These are phyloP conservation scores for Cercopithecus mona DNA, from an alignment of 2,113 vertebrate species.

Conservation along the genomic window DNA sequence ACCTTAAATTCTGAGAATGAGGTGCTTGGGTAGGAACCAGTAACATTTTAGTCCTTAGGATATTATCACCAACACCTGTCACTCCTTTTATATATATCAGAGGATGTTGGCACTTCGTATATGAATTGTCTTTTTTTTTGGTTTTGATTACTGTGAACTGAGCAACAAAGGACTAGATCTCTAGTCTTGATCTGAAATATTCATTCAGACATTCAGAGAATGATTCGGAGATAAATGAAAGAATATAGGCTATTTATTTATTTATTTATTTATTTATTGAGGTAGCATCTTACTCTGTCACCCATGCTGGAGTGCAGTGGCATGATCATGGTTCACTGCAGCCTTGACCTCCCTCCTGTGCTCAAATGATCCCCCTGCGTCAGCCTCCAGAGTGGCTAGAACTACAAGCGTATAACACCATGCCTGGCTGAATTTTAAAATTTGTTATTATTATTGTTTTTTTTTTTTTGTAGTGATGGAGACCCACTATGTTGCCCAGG, in stretches of 20 bases:
- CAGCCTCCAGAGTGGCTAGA: neutral
- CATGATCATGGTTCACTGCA: neutral
- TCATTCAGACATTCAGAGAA: conserved; percentile 25
- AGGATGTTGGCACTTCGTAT: neutral
- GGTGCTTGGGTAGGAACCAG: neutral
- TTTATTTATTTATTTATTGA: neutral
- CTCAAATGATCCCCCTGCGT: neutral
- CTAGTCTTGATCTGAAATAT: neutral
- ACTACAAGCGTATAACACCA: neutral
- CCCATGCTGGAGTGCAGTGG: neutral
- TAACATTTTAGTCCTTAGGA: neutral
- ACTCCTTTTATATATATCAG: neutral
- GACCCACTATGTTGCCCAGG: neutral
- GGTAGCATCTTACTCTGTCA: no score
- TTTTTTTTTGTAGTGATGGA: neutral
- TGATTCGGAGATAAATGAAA: conserved; percentile 8
- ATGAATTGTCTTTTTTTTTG: neutral
- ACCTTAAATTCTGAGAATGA: conserved; percentile 30
- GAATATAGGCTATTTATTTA: neutral
- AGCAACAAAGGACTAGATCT: conserved; percentile 1
- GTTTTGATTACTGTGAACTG: neutral
- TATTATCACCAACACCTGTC: neutral
- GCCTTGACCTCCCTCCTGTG: neutral
- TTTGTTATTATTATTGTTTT: neutral
- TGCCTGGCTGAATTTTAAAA: neutral